Percentiles rank a stretch among this genome's conserved stretches.
These are phyloP conservation scores for Protomyctophum bolini DNA, from an alignment of 2,113 vertebrate genomes.

Conservation along the genomic window DNA sequence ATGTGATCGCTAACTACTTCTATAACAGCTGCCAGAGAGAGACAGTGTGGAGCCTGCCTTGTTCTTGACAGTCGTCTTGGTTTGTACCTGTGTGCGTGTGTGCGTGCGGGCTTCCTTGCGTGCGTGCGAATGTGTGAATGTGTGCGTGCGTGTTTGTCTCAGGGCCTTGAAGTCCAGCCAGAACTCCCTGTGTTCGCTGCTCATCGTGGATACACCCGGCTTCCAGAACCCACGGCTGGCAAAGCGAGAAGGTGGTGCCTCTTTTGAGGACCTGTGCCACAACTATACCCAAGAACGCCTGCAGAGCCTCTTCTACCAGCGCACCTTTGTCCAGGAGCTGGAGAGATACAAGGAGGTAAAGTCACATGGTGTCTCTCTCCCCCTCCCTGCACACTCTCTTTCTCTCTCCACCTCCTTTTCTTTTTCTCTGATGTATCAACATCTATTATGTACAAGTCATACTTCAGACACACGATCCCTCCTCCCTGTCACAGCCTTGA, in stretches of 20 bases:
- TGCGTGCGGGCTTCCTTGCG: constrained; percentile 10
- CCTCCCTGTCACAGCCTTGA: constrained; percentile 65
- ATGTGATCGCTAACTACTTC: no score
- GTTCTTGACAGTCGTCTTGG: no score
- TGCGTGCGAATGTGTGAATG: neutral
- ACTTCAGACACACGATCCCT: constrained; percentile 53
- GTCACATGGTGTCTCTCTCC: constrained; percentile 19
- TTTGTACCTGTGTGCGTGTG: neutral
- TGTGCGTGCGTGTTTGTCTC: constrained; percentile 37
- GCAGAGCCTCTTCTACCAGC: constrained; percentile 92
- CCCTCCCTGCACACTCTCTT: constrained; percentile 12
- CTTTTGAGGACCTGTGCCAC: constrained; percentile 96
- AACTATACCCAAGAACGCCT: constrained; percentile 96
- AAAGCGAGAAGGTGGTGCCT: constrained; percentile 82
- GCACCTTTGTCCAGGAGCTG: constrained; percentile 90
- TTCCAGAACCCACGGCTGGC: constrained; percentile 91
- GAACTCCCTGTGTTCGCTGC: constrained; percentile 91
- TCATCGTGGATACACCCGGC: constrained; percentile 94
- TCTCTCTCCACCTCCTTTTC: constrained; percentile 46
- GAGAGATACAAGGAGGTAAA: constrained; percentile 95
- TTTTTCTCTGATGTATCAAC: constrained; percentile 56
- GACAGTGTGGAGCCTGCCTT: no score
- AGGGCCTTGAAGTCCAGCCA: constrained; percentile 96
- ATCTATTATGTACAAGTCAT: constrained; percentile 51
- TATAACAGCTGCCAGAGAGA: no score